Evolutionary conservation across 2,888 invertebrate genomes (phyloP).

Genomic region (Tanytarsus gracilentus): DNA sequence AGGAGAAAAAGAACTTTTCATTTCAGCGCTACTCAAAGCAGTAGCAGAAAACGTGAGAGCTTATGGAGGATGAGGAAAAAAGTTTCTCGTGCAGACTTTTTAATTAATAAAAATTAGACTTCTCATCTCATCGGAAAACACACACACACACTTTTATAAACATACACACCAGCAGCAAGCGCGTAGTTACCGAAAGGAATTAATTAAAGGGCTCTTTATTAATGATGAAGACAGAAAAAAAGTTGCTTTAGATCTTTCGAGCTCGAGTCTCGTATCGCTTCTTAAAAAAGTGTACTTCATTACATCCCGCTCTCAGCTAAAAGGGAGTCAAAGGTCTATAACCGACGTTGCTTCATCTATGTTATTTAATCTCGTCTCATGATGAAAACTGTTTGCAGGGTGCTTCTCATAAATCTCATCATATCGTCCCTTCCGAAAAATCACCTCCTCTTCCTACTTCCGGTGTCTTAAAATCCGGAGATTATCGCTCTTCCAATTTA

Average conservation of each 20-base stretch:
- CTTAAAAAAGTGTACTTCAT: background rate
- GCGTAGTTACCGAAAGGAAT: background rate
- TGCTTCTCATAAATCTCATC: too few relatives aligned
- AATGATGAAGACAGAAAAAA: constrained; percentile 1
- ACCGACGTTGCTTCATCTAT: too few relatives aligned
- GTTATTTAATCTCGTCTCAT: too few relatives aligned
- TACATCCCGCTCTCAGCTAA: background rate
- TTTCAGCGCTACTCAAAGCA: too few relatives aligned
- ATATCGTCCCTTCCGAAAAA: too few relatives aligned
- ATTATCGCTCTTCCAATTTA: too few relatives aligned
- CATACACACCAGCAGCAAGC: background rate
- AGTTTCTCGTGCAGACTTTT: constrained; percentile 8
- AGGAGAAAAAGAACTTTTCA: too few relatives aligned
- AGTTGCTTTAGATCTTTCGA: background rate
- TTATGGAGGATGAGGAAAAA: background rate
- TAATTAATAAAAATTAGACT: constrained; percentile 25
- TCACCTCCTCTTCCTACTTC: too few relatives aligned
- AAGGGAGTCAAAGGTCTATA: constrained; percentile 5
- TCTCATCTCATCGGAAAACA: constrained; percentile 1
- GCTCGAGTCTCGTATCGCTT: background rate
- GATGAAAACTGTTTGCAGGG: too few relatives aligned
- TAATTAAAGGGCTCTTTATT: constrained; percentile 23
- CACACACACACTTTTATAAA: background rate
- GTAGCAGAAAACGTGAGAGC: background rate
- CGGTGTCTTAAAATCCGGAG: too few relatives aligned